These are phyloP conservation scores for Macaria liturata DNA, from an alignment of 2,888 invertebrate species.

Conservation along the genomic window DNA sequence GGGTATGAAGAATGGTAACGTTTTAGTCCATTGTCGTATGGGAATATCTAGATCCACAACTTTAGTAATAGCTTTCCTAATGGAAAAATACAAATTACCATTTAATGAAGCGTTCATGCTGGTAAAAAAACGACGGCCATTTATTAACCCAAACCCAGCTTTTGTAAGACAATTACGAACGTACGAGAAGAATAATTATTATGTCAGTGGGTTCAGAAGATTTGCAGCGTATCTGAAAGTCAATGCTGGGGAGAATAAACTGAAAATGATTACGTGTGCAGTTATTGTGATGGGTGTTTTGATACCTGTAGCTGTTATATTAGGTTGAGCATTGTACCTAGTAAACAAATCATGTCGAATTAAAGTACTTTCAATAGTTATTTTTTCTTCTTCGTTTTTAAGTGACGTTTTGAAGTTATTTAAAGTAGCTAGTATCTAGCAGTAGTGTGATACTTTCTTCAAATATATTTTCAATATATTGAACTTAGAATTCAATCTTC, in stretches of 20 bases:
- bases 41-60: constrained; percentile 97
- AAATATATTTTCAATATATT: too few species aligned
- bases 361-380: too few species aligned
- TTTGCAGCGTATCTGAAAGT: constrained; percentile 69
- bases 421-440: too few species aligned
- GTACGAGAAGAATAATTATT: constrained; percentile 64
- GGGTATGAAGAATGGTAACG: constrained; percentile 85
- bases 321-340: constrained; percentile 45
- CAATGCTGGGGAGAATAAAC: constrained; percentile 65
- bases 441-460: too few species aligned
- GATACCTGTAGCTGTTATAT: constrained; percentile 64
- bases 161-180: constrained; percentile 97
- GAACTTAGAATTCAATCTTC: too few species aligned
- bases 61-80: constrained; percentile 96
- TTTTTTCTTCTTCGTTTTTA: too few species aligned
- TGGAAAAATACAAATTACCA: constrained; percentile 92
- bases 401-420: too few species aligned
- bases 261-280: constrained; percentile 65
- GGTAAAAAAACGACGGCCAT: constrained; percentile 92
- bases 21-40: constrained; percentile 97
- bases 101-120: constrained; percentile 94
- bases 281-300: constrained; percentile 62
- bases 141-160: constrained; percentile 97
- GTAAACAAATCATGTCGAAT: too few species aligned
- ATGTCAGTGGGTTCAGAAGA: constrained; percentile 60